These are phyloP conservation scores for Cotesia glomerata DNA, from an alignment of 1,140 invertebrate genomes.

Conservation along the genomic window DNA sequence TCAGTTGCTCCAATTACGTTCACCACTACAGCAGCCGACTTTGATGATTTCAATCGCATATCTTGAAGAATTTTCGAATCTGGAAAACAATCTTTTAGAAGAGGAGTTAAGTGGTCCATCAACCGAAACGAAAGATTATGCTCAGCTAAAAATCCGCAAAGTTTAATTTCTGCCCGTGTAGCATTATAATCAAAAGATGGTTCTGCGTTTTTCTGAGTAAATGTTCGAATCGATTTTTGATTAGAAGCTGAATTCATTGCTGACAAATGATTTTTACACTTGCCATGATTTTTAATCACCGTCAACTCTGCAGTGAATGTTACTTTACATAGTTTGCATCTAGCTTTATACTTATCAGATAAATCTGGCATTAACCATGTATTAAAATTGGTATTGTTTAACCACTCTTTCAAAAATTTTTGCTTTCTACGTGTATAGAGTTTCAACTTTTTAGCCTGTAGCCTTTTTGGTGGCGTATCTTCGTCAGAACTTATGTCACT, in stretches of 20 bases:
- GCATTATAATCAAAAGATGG: not conserved
- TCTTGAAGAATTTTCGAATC: constrained; percentile 28
- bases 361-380: not conserved
- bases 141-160: constrained; percentile 17
- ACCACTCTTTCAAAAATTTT: not conserved
- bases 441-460: not conserved
- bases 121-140: constrained; percentile 19
- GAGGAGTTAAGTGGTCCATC: constrained; percentile 9
- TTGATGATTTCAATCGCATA: constrained; percentile 19
- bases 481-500: not conserved
- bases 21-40: constrained; percentile 30
- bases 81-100: constrained; percentile 19
- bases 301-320: not conserved
- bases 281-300: not conserved
- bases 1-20: constrained; percentile 35
- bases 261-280: not conserved
- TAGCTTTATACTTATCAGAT: not conserved
- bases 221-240: not conserved
- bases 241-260: not conserved
- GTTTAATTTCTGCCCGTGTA: constrained; percentile 21
- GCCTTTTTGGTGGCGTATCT: not conserved
- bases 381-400: not conserved
- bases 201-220: not conserved
- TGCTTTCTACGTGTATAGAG: not conserved
- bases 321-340: not conserved